Percentiles rank a stretch among this genome's conserved stretches.
Evolutionary conservation across 2,888 invertebrate genomes (phyloP).

Genomic region (Nowickia ferox): DNA sequence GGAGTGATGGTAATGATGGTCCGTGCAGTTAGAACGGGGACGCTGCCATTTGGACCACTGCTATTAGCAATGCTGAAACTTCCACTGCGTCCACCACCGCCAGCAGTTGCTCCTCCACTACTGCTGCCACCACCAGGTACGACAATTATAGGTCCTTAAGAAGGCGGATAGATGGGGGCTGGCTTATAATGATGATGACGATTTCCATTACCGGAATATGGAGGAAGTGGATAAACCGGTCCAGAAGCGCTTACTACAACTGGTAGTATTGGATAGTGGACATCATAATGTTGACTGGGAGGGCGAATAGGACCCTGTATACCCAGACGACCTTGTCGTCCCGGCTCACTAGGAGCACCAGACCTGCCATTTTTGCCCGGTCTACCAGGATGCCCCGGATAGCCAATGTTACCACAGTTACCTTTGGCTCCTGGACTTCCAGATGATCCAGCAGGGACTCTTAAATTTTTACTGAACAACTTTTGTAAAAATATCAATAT

Average conservation of each 20-base stretch:
- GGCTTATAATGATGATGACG: constrained; percentile 30
- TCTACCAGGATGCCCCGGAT: constrained; percentile 40
- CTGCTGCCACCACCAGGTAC: constrained; percentile 1
- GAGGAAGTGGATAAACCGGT: neutral
- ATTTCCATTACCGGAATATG: neutral
- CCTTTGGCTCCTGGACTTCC: constrained; percentile 48
- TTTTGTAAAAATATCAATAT: too few relatives aligned
- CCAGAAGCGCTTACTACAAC: constrained; percentile 4
- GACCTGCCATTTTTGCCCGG: constrained; percentile 38
- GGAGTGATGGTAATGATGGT: neutral
- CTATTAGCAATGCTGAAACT: constrained; percentile 29
- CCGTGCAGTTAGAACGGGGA: neutral
- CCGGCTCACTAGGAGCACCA: constrained; percentile 39
- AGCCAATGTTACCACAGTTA: constrained; percentile 47
- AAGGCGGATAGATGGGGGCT: neutral
- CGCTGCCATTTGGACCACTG: neutral
- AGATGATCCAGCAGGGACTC: constrained; percentile 35
- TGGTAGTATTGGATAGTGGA: constrained; percentile 6
- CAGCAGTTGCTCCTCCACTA: neutral
- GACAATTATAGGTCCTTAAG: constrained; percentile 32
- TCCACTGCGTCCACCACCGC: neutral
- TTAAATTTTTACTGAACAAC: too few relatives aligned
- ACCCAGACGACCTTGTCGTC: constrained; percentile 16
- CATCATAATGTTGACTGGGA: neutral
- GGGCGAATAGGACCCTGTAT: constrained; percentile 44